These are phyloP conservation scores for Melanogrammus aeglefinus DNA, from an alignment of 2,797 vertebrate species.

Conservation along the genomic window DNA sequence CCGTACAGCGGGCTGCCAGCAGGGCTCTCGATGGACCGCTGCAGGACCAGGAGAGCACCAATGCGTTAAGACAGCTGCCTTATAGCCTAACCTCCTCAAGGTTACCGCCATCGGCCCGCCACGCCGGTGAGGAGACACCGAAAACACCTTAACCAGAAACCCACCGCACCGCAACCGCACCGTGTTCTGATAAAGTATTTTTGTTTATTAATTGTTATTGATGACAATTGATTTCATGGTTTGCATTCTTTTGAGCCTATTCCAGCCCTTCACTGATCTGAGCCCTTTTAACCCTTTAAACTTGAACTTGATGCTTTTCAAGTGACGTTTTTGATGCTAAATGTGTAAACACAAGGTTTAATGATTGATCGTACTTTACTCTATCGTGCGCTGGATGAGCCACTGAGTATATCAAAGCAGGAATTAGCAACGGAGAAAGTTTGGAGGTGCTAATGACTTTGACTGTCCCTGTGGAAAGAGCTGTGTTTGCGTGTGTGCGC, in stretches of 20 bases:
- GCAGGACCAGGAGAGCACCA: conserved; percentile 68
- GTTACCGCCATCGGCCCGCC: conserved; percentile 63
- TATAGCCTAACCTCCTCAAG: conserved; percentile 71
- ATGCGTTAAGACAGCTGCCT: conserved; percentile 80
- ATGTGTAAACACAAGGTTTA: conserved; percentile 32
- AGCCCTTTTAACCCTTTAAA: too few species aligned
- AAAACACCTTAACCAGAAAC: conserved; percentile 19
- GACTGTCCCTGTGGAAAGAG: conserved; percentile 76
- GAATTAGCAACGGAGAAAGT: conserved; percentile 73
- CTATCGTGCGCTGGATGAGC: conserved; percentile 64
- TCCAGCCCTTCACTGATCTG: too few species aligned
- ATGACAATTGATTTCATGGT: too few species aligned
- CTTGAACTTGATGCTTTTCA: too few species aligned
- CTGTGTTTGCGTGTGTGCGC: conserved; percentile 26
- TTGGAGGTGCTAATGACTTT: conserved; percentile 80
- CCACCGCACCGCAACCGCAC: background rate
- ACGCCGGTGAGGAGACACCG: conserved; percentile 39
- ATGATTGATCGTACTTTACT: conserved; percentile 1
- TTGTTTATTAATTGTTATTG: too few species aligned
- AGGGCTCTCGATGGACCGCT: conserved; percentile 68
- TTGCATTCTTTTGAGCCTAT: too few species aligned
- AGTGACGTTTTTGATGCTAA: background rate
- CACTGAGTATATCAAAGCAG: conserved; percentile 67
- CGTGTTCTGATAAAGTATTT: background rate
- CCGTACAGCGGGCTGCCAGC: conserved; percentile 77